Evolutionary conservation across 2,797 vertebrate species (phyloP).

Genomic region (Acanthurus tractus): DNA sequence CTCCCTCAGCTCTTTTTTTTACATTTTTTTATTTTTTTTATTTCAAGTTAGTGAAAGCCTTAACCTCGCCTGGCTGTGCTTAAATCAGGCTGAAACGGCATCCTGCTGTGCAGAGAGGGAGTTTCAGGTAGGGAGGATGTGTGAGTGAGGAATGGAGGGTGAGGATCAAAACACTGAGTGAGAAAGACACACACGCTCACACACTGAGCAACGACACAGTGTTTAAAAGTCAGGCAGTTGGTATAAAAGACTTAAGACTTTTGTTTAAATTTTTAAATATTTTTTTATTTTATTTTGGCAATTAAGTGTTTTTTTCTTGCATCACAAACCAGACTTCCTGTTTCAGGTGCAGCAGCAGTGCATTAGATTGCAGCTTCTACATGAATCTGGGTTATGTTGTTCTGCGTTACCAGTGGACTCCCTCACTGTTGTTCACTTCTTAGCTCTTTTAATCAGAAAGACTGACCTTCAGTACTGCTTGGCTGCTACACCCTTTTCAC

Average conservation of each 20-base stretch:
- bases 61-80: slow-evolving; percentile 30
- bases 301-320: background rate
- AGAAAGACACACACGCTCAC: background rate
- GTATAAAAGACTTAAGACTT: background rate
- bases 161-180: slow-evolving; percentile 2
- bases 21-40: background rate
- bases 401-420: background rate
- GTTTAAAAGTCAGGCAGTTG: background rate
- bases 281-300: slow-evolving; percentile 7
- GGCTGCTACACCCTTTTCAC: slow-evolving; percentile 26
- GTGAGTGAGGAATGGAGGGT: slow-evolving; percentile 1
- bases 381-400: background rate
- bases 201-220: background rate
- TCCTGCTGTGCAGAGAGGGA: slow-evolving; percentile 29
- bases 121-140: slow-evolving; percentile 19
- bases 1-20: slow-evolving; percentile 13
- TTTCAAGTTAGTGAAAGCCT: slow-evolving; percentile 21
- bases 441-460: slow-evolving; percentile 16
- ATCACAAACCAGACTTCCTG: background rate
- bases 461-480: slow-evolving; percentile 22
- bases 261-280: background rate
- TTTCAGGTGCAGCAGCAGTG: background rate
- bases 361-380: slow-evolving; percentile 9
- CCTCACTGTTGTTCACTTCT: background rate
- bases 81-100: slow-evolving; percentile 19